Conservation (phyloP, 2,888 invertebrate species). For the Trissonchulus latispiculum region DNA sequence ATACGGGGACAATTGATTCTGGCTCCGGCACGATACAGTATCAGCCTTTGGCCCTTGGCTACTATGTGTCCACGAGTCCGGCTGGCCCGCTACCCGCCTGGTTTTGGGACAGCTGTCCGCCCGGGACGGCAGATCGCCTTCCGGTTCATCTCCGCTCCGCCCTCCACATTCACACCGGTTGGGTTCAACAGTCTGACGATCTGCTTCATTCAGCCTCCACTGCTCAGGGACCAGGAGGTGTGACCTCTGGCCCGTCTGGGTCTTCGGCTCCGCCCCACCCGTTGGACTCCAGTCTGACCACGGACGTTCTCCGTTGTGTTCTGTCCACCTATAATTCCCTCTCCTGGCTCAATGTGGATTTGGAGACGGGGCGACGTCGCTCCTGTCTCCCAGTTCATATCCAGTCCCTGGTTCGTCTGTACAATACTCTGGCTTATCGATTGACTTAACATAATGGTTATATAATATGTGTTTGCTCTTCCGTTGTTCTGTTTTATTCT, state of each 20-base stretch:
- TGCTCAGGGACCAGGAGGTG: no score
- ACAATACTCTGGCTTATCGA: conserved; percentile 74
- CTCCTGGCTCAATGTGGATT: conserved; percentile 94
- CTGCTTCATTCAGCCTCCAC: conserved; percentile 54
- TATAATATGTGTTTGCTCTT: no score
- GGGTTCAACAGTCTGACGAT: conserved; percentile 75
- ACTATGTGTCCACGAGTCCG: conserved; percentile 70
- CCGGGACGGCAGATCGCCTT: conserved; percentile 56
- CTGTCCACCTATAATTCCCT: conserved; percentile 96
- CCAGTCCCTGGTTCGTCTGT: conserved; percentile 90
- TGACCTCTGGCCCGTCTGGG: no score
- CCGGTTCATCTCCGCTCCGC: conserved; percentile 57
- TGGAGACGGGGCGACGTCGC: conserved; percentile 80
- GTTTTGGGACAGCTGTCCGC: conserved; percentile 75
- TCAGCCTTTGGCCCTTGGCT: conserved; percentile 90
- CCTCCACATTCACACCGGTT: conserved; percentile 75
- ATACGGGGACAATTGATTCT: neutral
- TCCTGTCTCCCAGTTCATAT: conserved; percentile 97
- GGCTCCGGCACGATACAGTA: conserved; percentile 54
- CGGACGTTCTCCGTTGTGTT: conserved; percentile 95
- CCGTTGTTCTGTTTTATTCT: no score
- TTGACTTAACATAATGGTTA: no score
- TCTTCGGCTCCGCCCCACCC: conserved; percentile 60
- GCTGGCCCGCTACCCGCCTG: conserved; percentile 71
- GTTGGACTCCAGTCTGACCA: conserved; percentile 86